phyloP scores from a whole-genome alignment of 2,113 vertebrate genomes.

The Podocnemis expansa region DNA sequence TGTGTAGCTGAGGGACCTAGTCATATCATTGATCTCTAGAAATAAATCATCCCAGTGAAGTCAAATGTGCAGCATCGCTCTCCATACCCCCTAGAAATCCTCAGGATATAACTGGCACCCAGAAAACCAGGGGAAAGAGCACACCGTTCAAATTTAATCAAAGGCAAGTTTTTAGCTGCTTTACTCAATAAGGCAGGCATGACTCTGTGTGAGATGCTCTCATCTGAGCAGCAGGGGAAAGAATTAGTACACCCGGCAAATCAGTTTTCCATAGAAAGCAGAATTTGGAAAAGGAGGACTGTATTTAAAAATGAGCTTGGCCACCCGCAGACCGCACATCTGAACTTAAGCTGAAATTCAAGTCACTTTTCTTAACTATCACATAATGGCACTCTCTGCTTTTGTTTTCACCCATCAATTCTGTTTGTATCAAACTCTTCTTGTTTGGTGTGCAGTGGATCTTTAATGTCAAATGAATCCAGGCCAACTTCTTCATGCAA shows the following conservation, averaged over 20 bases:
- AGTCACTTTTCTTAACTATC: neutral
- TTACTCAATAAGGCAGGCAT: neutral
- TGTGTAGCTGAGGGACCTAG: neutral
- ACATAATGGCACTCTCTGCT: neutral
- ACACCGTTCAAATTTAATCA: neutral
- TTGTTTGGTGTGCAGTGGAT: neutral
- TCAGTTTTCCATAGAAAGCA: neutral
- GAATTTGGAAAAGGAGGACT: neutral
- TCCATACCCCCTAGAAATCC: neutral
- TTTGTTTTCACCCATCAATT: constrained; percentile 3
- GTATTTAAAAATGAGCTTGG: neutral
- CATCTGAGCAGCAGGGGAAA: neutral
- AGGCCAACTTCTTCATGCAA: constrained; percentile 6
- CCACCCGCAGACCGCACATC: neutral
- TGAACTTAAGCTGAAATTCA: neutral
- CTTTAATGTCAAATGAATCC: constrained; percentile 13
- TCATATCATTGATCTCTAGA: neutral
- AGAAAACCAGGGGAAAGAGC: neutral
- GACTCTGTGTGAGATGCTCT: neutral
- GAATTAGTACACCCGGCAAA: neutral
- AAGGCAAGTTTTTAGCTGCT: neutral
- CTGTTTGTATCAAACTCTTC: neutral
- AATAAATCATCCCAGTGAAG: neutral
- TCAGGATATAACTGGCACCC: fast-evolving
- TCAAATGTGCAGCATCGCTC: neutral